Conservation (phyloP, 2,113 vertebrate genomes). For the Argyrosomus japonicus region DNA sequence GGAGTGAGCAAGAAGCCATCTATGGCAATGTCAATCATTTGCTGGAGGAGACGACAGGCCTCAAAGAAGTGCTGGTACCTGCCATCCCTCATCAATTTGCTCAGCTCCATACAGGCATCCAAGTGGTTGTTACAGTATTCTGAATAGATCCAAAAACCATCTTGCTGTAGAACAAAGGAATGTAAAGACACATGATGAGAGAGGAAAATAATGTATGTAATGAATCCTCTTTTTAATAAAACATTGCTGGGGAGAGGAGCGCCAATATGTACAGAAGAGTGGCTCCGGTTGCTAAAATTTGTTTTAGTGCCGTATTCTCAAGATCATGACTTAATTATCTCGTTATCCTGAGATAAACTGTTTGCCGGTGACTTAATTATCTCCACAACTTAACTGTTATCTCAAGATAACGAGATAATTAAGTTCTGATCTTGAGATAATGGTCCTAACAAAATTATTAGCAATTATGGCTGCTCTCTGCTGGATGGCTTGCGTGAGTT, state of each 20-base stretch:
- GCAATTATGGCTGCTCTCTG: neutral
- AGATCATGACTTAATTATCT: slow-evolving; percentile 42
- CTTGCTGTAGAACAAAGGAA: slow-evolving; percentile 87
- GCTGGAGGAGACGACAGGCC: slow-evolving; percentile 96
- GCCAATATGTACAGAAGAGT: neutral
- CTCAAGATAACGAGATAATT: slow-evolving; percentile 33
- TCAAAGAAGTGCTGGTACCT: slow-evolving; percentile 99
- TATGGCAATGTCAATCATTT: slow-evolving; percentile 99
- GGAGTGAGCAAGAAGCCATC: slow-evolving; percentile 98
- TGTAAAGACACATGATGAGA: slow-evolving; percentile 13
- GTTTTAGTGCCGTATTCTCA: slow-evolving; percentile 30
- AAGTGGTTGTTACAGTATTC: slow-evolving; percentile 99
- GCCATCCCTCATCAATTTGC: slow-evolving; percentile 97
- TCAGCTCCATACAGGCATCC: slow-evolving; percentile 98
- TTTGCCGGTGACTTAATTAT: slow-evolving; percentile 46
- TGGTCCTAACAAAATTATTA: slow-evolving; percentile 19
- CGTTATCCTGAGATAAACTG: slow-evolving; percentile 26
- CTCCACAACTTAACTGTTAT: slow-evolving; percentile 25
- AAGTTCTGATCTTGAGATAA: slow-evolving; percentile 33
- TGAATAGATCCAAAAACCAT: slow-evolving; percentile 99
- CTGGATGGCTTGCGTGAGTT: neutral
- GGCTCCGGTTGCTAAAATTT: neutral
- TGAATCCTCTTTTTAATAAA: slow-evolving; percentile 13
- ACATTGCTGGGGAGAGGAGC: neutral
- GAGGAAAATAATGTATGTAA: neutral